Evolutionary conservation across 2,888 invertebrate genomes (phyloP).

Genomic region (Nycteola revayana): DNA sequence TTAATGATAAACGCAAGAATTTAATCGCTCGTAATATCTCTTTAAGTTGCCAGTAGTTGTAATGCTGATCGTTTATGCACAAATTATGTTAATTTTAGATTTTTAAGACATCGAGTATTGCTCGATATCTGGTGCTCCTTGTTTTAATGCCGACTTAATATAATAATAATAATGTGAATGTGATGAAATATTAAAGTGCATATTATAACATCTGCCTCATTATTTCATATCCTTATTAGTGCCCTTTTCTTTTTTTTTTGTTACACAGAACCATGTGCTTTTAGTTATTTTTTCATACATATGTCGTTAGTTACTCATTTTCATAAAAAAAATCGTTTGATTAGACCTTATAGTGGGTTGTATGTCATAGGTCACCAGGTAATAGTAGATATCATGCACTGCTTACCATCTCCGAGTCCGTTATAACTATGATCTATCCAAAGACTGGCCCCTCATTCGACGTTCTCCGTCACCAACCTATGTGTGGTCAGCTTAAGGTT

Average conservation of each 20-base stretch:
- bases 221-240: conserved; percentile 33
- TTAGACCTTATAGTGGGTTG: no score
- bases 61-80: conserved; percentile 20
- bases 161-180: conserved; percentile 21
- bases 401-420: no score
- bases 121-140: conserved; percentile 31
- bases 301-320: no score
- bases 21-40: conserved; percentile 11
- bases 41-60: conserved; percentile 10
- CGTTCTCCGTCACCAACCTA: no score
- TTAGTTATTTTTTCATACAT: conserved; percentile 5
- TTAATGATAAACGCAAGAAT: no score
- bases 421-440: no score
- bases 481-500: no score
- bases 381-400: no score
- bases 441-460: no score
- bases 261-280: conserved; percentile 49
- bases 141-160: conserved; percentile 9
- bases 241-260: conserved; percentile 26
- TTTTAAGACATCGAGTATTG: conserved; percentile 7
- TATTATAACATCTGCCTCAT: conserved; percentile 31
- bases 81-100: conserved; percentile 15
- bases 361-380: no score
- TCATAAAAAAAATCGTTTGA: no score
- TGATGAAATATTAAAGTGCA: conserved; percentile 40